phyloP scores from a whole-genome alignment of 2,797 vertebrate genomes.

The Capromys pilorides region DNA sequence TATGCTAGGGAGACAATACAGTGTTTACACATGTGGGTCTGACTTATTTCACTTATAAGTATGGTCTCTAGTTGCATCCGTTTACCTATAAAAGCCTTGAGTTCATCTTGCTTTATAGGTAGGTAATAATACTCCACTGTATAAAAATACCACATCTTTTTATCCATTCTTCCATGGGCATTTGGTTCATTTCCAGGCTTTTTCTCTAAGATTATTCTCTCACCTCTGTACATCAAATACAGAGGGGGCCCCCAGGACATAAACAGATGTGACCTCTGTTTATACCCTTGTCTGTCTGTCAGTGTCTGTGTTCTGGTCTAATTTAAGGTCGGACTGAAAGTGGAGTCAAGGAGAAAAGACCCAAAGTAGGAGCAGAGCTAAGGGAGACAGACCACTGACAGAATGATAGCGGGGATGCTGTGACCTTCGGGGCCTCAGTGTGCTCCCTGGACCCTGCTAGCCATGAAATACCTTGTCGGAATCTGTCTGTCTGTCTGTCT shows the following conservation, averaged over 20 bases:
- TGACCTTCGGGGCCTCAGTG: background rate
- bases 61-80: too few species aligned
- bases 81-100: too few species aligned
- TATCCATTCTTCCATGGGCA: too few species aligned
- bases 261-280: background rate
- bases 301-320: background rate
- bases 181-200: background rate
- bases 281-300: background rate
- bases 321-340: constrained; percentile 15
- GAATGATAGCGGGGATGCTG: background rate
- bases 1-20: too few species aligned
- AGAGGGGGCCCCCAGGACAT: background rate
- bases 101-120: too few species aligned
- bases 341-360: background rate
- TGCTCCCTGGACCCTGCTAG: background rate
- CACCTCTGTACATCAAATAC: background rate
- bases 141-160: too few species aligned
- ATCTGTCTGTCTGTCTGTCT: background rate
- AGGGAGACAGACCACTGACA: background rate
- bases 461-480: constrained; percentile 4
- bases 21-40: too few species aligned
- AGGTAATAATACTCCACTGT: too few species aligned
- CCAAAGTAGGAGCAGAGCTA: background rate
- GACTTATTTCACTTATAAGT: too few species aligned
- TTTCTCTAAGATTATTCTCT: constrained; percentile 17